These are phyloP conservation scores for Bacillus rossius DNA, from an alignment of 1,140 invertebrate species.

Conservation along the genomic window DNA sequence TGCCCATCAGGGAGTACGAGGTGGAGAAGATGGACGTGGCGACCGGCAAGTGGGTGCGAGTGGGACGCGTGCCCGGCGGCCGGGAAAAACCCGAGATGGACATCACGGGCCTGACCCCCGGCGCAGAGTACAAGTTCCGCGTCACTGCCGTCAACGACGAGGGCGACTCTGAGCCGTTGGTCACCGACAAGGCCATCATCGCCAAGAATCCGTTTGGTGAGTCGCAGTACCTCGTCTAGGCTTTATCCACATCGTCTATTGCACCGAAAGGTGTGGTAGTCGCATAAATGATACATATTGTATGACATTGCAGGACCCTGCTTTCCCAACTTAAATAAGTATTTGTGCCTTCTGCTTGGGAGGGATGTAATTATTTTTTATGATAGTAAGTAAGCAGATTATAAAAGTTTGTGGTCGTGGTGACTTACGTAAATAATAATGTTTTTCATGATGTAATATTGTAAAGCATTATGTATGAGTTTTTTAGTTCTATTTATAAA, in stretches of 20 bases:
- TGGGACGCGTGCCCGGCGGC: slow-evolving; percentile 69
- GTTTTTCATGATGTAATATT: too few relatives aligned
- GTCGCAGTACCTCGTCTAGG: slow-evolving; percentile 24
- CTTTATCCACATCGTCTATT: background rate
- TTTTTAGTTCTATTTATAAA: too few relatives aligned
- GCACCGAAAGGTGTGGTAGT: background rate
- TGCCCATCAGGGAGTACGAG: slow-evolving; percentile 90
- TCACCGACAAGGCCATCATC: slow-evolving; percentile 72
- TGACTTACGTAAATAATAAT: too few relatives aligned
- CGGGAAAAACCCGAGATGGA: slow-evolving; percentile 74
- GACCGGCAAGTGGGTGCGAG: slow-evolving; percentile 85
- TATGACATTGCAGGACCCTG: background rate
- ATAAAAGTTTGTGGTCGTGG: too few relatives aligned
- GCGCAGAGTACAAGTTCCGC: slow-evolving; percentile 93
- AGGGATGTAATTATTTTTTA: too few relatives aligned
- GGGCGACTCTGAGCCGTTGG: slow-evolving; percentile 91
- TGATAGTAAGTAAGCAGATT: too few relatives aligned
- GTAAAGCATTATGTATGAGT: too few relatives aligned
- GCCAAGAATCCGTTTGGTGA: slow-evolving; percentile 97
- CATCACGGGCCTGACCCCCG: slow-evolving; percentile 84
- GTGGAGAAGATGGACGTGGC: slow-evolving; percentile 91
- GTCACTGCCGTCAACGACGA: slow-evolving; percentile 94
- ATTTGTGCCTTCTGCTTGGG: too few relatives aligned
- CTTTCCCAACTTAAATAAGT: too few relatives aligned
- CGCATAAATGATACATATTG: background rate